A percentile compares a stretch with the other conserved stretches of the same genome.
These are phyloP conservation scores for Craterocephalus amniculus DNA, from an alignment of 2,797 vertebrate species.

Conservation along the genomic window DNA sequence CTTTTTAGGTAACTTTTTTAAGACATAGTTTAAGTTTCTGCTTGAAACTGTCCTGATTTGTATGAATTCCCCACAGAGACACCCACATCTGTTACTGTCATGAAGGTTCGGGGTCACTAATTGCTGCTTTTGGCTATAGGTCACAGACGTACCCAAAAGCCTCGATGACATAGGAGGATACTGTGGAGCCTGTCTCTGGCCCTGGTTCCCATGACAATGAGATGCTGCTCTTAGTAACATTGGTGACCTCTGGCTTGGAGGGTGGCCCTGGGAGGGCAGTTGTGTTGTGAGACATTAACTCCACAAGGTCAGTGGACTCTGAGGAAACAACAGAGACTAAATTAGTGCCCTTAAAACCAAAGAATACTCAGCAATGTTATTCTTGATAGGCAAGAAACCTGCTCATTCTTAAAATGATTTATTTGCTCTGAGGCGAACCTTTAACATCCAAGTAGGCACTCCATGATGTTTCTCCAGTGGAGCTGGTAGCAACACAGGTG, in stretches of 20 bases:
- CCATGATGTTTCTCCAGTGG: conserved; percentile 95
- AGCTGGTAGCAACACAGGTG: conserved; percentile 94
- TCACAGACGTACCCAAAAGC: conserved; percentile 92
- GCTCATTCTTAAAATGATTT: conserved; percentile 15
- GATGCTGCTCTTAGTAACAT: conserved; percentile 95
- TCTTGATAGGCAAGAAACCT: not conserved
- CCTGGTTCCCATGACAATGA: conserved; percentile 95
- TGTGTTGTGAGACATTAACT: conserved; percentile 90
- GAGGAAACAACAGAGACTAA: conserved; percentile 38
- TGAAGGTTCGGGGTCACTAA: conserved; percentile 72
- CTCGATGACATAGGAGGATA: conserved; percentile 94
- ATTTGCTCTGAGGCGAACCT: conserved; percentile 77
- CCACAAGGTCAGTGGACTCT: conserved; percentile 90
- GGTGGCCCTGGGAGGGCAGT: conserved; percentile 91
- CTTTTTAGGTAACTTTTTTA: not conserved
- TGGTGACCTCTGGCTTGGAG: conserved; percentile 94
- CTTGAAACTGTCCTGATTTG: conserved; percentile 21
- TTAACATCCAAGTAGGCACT: conserved; percentile 92
- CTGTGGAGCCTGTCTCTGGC: conserved; percentile 86
- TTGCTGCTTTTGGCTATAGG: conserved; percentile 61
- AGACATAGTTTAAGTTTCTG: conserved; percentile 2
- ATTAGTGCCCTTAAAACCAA: conserved; percentile 23
- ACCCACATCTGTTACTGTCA: conserved; percentile 67
- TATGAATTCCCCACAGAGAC: conserved; percentile 47
- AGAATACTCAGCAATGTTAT: not conserved